phyloP scores from a whole-genome alignment of 2,113 vertebrate species.

The Pavo muticus region DNA sequence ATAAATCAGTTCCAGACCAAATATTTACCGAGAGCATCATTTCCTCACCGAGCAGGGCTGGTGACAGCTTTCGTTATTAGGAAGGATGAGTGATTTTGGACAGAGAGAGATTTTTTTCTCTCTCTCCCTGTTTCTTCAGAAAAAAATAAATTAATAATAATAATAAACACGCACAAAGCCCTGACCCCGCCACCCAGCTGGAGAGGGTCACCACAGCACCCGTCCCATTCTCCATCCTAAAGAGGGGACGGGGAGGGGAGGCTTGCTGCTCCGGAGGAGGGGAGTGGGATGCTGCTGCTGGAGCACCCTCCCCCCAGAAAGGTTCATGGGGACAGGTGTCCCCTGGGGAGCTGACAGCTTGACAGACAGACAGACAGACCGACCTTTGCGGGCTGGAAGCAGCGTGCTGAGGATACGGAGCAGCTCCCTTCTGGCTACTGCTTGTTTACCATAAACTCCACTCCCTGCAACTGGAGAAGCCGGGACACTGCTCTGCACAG shows the following conservation, averaged over 20 bases:
- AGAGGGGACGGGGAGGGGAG: fast-evolving
- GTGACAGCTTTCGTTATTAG: constrained; percentile 82
- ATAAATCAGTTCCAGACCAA: constrained; percentile 86
- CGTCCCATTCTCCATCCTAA: neutral
- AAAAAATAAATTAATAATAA: neutral
- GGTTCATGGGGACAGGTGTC: neutral
- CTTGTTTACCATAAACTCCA: neutral
- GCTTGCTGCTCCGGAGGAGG: neutral
- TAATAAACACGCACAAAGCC: neutral
- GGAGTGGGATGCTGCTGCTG: neutral
- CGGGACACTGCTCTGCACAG: neutral
- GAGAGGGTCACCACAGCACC: neutral
- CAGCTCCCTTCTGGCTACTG: neutral
- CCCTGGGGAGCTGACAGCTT: neutral
- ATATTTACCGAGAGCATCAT: constrained; percentile 81
- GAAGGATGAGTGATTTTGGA: constrained; percentile 81
- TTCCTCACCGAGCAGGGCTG: constrained; percentile 75
- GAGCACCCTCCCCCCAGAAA: neutral
- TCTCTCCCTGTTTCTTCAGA: neutral
- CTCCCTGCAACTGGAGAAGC: neutral
- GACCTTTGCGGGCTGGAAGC: neutral
- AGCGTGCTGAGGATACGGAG: neutral
- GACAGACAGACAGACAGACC: neutral
- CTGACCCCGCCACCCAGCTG: neutral
- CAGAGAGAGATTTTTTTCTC: constrained; percentile 66